phyloP scores from a whole-genome alignment of 1,140 invertebrate species.

The Ceratosolen solmsi region DNA sequence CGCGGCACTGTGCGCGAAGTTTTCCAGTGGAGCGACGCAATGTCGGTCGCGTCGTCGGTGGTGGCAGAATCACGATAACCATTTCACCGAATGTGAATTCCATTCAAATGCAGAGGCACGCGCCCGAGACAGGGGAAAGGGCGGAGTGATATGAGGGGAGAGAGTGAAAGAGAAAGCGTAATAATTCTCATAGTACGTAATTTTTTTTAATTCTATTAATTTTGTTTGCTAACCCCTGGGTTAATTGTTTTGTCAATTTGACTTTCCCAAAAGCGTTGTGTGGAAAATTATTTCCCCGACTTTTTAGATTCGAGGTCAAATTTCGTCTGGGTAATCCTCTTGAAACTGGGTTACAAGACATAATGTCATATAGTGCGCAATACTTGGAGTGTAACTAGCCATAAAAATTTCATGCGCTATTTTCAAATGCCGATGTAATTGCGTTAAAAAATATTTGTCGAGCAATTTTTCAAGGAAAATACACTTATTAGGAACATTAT shows the following conservation, averaged over 20 bases:
- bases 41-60: background rate
- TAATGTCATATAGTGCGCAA: background rate
- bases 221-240: background rate
- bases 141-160: background rate
- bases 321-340: background rate
- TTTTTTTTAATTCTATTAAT: background rate
- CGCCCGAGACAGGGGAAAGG: background rate
- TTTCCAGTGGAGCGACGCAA: constrained; percentile 13
- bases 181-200: background rate
- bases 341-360: background rate
- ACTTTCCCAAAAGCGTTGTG: too few relatives aligned
- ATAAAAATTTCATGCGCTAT: background rate
- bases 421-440: background rate
- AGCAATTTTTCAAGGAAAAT: too few relatives aligned
- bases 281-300: background rate
- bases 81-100: constrained; percentile 33
- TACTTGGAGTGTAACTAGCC: background rate
- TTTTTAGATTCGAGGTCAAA: background rate
- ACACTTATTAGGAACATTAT: too few relatives aligned
- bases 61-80: constrained; percentile 40
- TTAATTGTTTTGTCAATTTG: too few relatives aligned
- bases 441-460: background rate
- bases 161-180: background rate
- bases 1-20: constrained; percentile 22
- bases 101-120: constrained; percentile 28